Evolutionary conservation across 2,888 invertebrate species (phyloP).

Genomic region (Mimumesa dahlbomi): DNA sequence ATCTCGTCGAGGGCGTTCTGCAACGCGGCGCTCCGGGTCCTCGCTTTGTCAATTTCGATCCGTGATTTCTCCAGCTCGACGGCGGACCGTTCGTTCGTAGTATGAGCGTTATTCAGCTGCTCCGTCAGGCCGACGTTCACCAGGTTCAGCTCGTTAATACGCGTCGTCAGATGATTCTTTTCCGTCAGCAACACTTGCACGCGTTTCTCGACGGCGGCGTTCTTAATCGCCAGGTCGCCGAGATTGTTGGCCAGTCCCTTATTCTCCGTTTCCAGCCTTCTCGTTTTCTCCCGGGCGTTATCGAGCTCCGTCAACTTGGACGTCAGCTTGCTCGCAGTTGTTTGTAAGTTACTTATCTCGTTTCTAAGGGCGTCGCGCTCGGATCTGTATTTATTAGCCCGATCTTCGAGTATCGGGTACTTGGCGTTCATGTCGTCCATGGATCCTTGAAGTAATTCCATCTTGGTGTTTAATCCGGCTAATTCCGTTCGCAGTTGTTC

Average conservation of each 20-base stretch:
- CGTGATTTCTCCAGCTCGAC: constrained; percentile 55
- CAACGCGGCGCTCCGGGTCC: constrained; percentile 24
- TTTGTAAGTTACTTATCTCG: constrained; percentile 13
- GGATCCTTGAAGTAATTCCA: constrained; percentile 25
- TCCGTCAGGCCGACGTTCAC: constrained; percentile 54
- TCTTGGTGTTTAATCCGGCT: constrained; percentile 35
- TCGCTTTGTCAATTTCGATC: constrained; percentile 47
- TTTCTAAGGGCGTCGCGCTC: constrained; percentile 21
- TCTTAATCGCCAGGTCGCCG: constrained; percentile 27
- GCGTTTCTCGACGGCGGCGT: constrained; percentile 28
- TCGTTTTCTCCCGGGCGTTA: constrained; percentile 15
- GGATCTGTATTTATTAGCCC: constrained; percentile 19
- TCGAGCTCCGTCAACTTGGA: constrained; percentile 15
- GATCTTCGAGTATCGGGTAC: constrained; percentile 18
- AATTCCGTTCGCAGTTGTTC: constrained; percentile 40
- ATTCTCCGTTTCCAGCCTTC: constrained; percentile 38
- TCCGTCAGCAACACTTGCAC: constrained; percentile 45
- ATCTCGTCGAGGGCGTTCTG: constrained; percentile 20
- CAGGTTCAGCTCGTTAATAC: constrained; percentile 43
- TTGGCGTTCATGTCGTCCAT: constrained; percentile 22
- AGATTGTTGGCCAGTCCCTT: constrained; percentile 34
- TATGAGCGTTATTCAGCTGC: constrained; percentile 52
- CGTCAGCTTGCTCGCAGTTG: constrained; percentile 17
- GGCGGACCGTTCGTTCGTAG: constrained; percentile 53
- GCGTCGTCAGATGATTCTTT: constrained; percentile 41